phyloP scores from a whole-genome alignment of 2,888 invertebrate genomes.

The Diploptera punctata region DNA sequence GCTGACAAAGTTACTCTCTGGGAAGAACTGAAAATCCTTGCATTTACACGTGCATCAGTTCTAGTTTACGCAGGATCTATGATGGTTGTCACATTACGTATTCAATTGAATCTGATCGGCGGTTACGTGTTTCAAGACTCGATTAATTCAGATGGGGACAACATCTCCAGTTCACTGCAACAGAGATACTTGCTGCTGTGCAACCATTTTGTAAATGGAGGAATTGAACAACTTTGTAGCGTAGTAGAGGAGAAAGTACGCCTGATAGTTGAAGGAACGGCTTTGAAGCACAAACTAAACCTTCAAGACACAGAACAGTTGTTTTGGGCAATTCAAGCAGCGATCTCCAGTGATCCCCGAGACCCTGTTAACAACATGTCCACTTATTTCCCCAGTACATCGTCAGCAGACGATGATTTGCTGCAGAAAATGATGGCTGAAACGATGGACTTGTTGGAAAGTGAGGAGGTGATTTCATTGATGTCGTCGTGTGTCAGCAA shows the following conservation, averaged over 20 bases:
- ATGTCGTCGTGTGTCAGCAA: slow-evolving; percentile 77
- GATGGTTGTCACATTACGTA: slow-evolving; percentile 79
- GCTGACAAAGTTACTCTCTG: slow-evolving; percentile 80
- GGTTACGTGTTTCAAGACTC: slow-evolving; percentile 85
- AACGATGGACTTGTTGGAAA: slow-evolving; percentile 85
- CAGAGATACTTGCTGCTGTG: slow-evolving; percentile 83
- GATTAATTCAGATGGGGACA: slow-evolving; percentile 58
- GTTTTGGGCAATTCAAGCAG: slow-evolving; percentile 82
- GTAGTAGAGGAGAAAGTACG: slow-evolving; percentile 75
- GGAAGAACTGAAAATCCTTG: slow-evolving; percentile 82
- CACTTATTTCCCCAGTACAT: slow-evolving; percentile 61
- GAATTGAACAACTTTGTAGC: slow-evolving; percentile 67
- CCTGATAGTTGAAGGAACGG: slow-evolving; percentile 62
- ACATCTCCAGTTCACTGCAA: slow-evolving; percentile 61
- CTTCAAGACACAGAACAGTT: slow-evolving; percentile 82
- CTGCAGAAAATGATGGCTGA: slow-evolving; percentile 74
- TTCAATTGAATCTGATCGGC: slow-evolving; percentile 89
- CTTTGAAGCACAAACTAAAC: slow-evolving; percentile 67
- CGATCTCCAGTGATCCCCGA: slow-evolving; percentile 67
- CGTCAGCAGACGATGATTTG: slow-evolving; percentile 49
- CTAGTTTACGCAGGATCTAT: slow-evolving; percentile 85
- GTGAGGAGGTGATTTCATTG: slow-evolving; percentile 80
- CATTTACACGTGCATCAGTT: slow-evolving; percentile 79
- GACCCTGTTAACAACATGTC: slow-evolving; percentile 77
- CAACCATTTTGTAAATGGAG: slow-evolving; percentile 76